These are phyloP conservation scores for Willowsia nigromaculata DNA, from an alignment of 2,888 invertebrate genomes.

Conservation along the genomic window DNA sequence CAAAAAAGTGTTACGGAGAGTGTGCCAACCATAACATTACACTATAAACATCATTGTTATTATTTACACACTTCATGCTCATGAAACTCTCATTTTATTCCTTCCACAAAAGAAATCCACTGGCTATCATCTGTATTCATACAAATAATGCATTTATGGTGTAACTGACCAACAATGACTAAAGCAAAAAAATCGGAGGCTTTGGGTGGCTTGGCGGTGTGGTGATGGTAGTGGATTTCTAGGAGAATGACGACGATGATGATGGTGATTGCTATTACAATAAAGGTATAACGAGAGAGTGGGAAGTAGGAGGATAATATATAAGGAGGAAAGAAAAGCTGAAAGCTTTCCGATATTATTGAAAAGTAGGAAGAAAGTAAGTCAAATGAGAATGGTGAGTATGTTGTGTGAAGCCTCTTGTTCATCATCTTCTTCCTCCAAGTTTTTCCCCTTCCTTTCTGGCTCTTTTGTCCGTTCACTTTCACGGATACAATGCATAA, in stretches of 20 bases:
- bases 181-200: background rate
- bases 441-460: slow-evolving; percentile 25
- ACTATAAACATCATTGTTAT: slow-evolving; percentile 51
- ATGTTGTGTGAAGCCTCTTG: slow-evolving; percentile 14
- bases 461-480: slow-evolving; percentile 1
- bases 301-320: background rate
- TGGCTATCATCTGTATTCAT: slow-evolving; percentile 68
- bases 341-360: slow-evolving; percentile 51
- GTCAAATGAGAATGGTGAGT: slow-evolving; percentile 38
- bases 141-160: slow-evolving; percentile 69
- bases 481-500: slow-evolving; percentile 37
- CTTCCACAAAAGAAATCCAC: slow-evolving; percentile 38
- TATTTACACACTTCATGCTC: slow-evolving; percentile 70
- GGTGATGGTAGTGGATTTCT: background rate
- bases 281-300: slow-evolving; percentile 29
- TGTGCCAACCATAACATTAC: slow-evolving; percentile 46
- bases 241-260: background rate
- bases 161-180: slow-evolving; percentile 65
- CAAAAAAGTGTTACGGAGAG: slow-evolving; percentile 57
- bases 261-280: slow-evolving; percentile 7
- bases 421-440: background rate
- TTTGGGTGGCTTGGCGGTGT: background rate
- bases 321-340: background rate
- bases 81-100: slow-evolving; percentile 67
- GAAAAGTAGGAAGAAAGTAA: slow-evolving; percentile 47